Evolutionary conservation across 1,140 invertebrate species (phyloP), one percentile per base, ranked within the genome.

Genomic region (Caenorhabditis inopinata): DNA sequence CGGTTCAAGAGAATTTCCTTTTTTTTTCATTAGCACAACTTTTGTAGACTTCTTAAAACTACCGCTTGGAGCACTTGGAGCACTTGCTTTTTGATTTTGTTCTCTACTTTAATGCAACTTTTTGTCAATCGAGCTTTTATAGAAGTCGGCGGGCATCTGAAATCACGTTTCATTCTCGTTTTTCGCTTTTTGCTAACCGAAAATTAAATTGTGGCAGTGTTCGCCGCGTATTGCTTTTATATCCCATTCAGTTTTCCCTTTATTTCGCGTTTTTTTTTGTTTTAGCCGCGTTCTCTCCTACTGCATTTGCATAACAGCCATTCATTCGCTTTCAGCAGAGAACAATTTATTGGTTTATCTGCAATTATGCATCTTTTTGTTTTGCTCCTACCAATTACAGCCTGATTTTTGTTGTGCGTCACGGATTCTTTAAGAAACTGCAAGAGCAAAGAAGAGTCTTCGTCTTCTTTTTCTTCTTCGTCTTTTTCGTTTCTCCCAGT

Each of bases 151-250:
- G n/a, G n/a, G n/a, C n/a, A n/a, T n/a, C n/a, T n/a, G n/a, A n/a
- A n/a, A n/a, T 42, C 38, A 42, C 38, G 38, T 42, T 42, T 7
- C 14, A 7, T 42, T 42, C 5, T 42, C 38, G 14, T 42, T 42
- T 42, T 42, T 7, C 38, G 14, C 51, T 58, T 58, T 32, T 58
- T 58, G 4, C n/a, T 29, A 18, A n/a, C n/a, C n/a, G 58, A 68
- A 68, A 68, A 68, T 68, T 68, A 32, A 68, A 68, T 68, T 58
- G 25, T 29, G 51, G 29, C 23, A 32, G 58, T 68, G 58, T 68
- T 68, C 58, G 27, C 23, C 23, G 18, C 32, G 27, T 9, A 18
- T 32, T 9, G 27, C 11, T 14, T 14, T 2, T 51, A 18, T 32
- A n/a, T 58, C 25, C 32, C 25, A 58, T 32, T 58, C 51, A 58